Evolutionary conservation across 2,888 invertebrate genomes (phyloP), one percentile per base, ranked within the genome.

Genomic region (Pogonocherus hispidulus): DNA sequence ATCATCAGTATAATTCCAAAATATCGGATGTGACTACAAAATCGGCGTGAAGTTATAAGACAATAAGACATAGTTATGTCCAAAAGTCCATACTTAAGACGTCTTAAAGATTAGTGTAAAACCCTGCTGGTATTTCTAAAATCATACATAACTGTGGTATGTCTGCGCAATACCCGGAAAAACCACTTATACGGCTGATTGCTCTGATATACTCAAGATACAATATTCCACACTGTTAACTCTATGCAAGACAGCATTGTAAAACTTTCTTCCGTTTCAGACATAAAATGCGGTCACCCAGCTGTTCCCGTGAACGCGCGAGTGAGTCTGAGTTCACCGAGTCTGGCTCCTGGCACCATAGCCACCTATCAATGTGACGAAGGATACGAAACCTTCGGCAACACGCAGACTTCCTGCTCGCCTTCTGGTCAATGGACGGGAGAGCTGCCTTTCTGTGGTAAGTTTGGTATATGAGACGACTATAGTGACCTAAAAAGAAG

Each of bases 331-430:
- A 89, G 90, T 76, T 88, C 86, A 74, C 87, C 88, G 70, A 86
- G 81, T 74, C 88, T 90, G 72, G 81, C 83, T 72, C 79, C 85
- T 1, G 92, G 92, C 37, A 89, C 91, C 0, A 85, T 87, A 11
- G 95, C 95, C 44, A 91, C 90, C 27, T 96, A 95, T 86, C 90
- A 91, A 72, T 96, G 96, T 82, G 96, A 96, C 84, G 91, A 93
- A 35, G 96, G 86, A 11, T 96, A 95, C 85, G 95, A 96, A 84
- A 89, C 96, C 11, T 96, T 96, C 83, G 96, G 96, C 1, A 88
- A 91, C 11, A 88, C 90, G 23, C 89, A 90, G 73, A 85, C 91
- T 69, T 90, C 91, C 69, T 96, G 95, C 85, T 91, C 91, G 60
- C 84, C 90, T 49, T 87, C 88, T 63, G 93, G 92, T 44, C 90